Conservation (phyloP, 2,797 vertebrate species). For the Psittacula echo region DNA sequence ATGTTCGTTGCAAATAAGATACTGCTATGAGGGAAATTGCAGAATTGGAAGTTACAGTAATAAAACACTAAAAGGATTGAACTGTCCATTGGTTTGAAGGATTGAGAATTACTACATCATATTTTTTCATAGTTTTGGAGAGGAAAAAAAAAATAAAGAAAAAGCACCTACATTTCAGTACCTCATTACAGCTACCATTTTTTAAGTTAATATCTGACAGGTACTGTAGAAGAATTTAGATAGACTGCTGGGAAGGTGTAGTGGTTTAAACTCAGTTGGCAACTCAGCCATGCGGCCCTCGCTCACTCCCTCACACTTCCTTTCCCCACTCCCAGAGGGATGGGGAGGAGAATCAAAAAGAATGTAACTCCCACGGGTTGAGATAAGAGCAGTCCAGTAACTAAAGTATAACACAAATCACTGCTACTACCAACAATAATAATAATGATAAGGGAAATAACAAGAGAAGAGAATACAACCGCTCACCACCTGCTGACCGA, state of each 20-base stretch:
- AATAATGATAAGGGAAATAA: too few relatives aligned
- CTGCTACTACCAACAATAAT: too few relatives aligned
- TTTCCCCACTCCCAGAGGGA: too few relatives aligned
- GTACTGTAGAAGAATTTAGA: neutral
- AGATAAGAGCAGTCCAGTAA: too few relatives aligned
- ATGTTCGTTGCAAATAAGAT: neutral
- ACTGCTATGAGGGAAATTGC: neutral
- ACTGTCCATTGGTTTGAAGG: neutral
- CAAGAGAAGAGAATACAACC: too few relatives aligned
- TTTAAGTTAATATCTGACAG: neutral
- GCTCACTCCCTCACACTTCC: too few relatives aligned
- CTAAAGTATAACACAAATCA: too few relatives aligned
- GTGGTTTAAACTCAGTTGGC: too few relatives aligned
- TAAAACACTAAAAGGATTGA: neutral
- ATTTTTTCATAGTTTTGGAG: neutral
- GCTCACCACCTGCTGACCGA: too few relatives aligned
- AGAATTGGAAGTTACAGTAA: neutral
- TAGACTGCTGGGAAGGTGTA: neutral
- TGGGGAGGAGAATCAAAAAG: too few relatives aligned
- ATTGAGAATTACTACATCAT: neutral
- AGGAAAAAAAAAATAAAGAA: neutral
- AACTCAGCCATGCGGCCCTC: too few relatives aligned
- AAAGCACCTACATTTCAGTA: neutral
- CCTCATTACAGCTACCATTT: neutral
- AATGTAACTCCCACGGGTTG: too few relatives aligned